These are phyloP conservation scores for Cheilosia vernalis DNA, from an alignment of 2,888 invertebrate genomes.

Conservation along the genomic window DNA sequence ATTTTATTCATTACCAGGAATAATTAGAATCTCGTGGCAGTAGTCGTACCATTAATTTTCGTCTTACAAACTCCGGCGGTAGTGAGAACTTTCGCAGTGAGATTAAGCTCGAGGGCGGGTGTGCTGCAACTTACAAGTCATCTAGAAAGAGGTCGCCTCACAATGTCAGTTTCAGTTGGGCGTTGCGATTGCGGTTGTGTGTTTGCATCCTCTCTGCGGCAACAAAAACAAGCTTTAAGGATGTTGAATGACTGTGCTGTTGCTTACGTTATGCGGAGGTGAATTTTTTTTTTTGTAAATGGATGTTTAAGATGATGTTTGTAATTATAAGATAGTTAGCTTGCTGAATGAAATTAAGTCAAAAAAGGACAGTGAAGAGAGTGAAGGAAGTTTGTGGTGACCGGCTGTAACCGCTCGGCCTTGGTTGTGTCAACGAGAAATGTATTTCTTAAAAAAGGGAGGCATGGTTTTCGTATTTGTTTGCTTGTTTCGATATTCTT, in stretches of 20 bases:
- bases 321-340: too few species aligned
- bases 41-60: constrained; percentile 52
- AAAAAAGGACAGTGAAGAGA: too few species aligned
- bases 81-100: constrained; percentile 22
- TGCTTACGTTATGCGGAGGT: not conserved
- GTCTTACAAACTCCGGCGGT: constrained; percentile 35
- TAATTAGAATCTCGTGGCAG: constrained; percentile 61
- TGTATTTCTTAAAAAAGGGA: too few species aligned
- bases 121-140: not conserved
- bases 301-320: not conserved
- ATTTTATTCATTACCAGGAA: constrained; percentile 56
- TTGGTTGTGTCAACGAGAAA: too few species aligned
- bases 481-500: too few species aligned
- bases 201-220: not conserved
- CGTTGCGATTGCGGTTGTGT: not conserved
- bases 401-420: too few species aligned
- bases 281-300: not conserved
- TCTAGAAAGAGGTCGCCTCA: too few species aligned
- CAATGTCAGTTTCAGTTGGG: constrained; percentile 1
- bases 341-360: too few species aligned
- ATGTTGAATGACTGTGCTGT: not conserved
- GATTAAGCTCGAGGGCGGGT: not conserved
- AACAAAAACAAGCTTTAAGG: not conserved
- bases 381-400: too few species aligned
- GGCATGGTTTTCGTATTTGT: too few species aligned